Evolutionary conservation across 1,140 invertebrate genomes (phyloP).

Genomic region (Lasioglossum albipes): DNA sequence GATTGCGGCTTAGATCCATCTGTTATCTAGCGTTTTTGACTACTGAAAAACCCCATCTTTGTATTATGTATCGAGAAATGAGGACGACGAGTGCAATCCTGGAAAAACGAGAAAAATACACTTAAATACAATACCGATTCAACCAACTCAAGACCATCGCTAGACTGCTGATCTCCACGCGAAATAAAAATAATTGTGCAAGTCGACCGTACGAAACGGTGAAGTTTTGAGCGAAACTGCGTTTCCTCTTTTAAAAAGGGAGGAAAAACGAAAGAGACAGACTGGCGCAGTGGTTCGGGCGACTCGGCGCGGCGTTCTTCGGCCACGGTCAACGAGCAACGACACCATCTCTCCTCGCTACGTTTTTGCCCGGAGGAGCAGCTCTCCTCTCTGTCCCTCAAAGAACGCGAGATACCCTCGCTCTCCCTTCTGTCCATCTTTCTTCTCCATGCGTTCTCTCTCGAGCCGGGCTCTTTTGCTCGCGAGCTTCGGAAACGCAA

Average conservation of each 20-base stretch:
- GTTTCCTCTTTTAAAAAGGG: constrained; percentile 14
- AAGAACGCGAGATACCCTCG: background rate
- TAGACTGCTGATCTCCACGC: too few species aligned
- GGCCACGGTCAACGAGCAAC: constrained; percentile 61
- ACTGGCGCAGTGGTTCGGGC: constrained; percentile 5
- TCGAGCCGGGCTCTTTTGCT: constrained; percentile 10
- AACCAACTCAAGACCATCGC: too few species aligned
- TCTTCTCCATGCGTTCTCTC: background rate
- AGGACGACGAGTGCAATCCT: too few species aligned
- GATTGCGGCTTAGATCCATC: too few species aligned
- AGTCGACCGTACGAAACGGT: too few species aligned
- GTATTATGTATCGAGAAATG: too few species aligned
- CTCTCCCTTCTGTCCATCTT: constrained; percentile 6
- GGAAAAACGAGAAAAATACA: too few species aligned
- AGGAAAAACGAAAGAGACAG: constrained; percentile 29
- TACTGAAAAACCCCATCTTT: too few species aligned
- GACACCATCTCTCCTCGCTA: constrained; percentile 56
- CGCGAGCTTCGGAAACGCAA: constrained; percentile 39
- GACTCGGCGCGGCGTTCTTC: constrained; percentile 54
- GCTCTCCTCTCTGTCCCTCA: constrained; percentile 10
- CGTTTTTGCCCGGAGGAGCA: constrained; percentile 60
- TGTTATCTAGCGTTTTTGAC: too few species aligned
- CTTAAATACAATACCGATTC: too few species aligned
- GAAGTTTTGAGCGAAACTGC: too few species aligned
- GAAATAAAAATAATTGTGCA: too few species aligned